These are phyloP conservation scores for Phenganax subtilis DNA, from an alignment of 92 coral and sea anemone species.

Conservation along the genomic window DNA sequence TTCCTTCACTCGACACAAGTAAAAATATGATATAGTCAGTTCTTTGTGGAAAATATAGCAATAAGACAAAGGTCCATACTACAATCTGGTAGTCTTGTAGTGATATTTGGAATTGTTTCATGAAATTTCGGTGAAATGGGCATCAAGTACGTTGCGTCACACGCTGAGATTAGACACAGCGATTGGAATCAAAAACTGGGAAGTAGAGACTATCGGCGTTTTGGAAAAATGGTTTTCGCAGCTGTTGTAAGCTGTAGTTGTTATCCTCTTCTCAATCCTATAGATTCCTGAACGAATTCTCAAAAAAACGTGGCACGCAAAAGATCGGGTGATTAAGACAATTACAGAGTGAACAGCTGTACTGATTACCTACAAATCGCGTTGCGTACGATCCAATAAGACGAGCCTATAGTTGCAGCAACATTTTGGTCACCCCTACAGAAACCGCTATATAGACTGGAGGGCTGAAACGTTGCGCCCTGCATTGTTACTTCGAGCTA, in stretches of 20 bases:
- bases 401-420: too few relatives aligned
- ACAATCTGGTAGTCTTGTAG: too few relatives aligned
- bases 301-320: constrained; percentile 3
- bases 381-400: neutral
- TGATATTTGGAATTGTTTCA: too few relatives aligned
- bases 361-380: neutral
- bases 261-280: neutral
- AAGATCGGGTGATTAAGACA: neutral
- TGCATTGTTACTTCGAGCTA: too few relatives aligned
- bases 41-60: too few relatives aligned
- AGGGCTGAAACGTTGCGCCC: too few relatives aligned
- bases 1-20: neutral
- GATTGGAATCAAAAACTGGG: constrained; percentile 32
- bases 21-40: neutral
- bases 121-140: too few relatives aligned
- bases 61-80: too few relatives aligned
- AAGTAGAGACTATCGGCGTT: neutral
- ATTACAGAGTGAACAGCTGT: constrained; percentile 5
- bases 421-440: too few relatives aligned
- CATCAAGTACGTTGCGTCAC: neutral
- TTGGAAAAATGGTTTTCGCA: constrained; percentile 6
- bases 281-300: constrained; percentile 1
- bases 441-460: too few relatives aligned
- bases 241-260: neutral
- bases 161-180: constrained; percentile 14